Conservation (phyloP, 2,113 vertebrate species). For the Xyliphius kryptos region DNA sequence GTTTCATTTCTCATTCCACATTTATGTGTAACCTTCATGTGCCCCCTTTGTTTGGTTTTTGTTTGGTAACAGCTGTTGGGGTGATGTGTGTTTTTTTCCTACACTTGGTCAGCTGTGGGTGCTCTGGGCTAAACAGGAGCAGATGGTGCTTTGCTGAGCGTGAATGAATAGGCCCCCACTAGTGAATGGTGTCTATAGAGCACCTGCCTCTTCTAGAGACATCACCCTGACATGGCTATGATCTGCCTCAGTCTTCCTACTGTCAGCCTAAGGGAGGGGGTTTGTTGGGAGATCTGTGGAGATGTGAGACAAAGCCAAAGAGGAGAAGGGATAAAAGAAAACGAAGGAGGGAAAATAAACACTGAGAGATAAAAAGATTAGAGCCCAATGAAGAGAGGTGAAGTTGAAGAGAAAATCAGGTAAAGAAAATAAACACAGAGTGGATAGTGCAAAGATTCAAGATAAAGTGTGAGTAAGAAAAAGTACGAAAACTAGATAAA, state of each 20-base stretch:
- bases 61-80: slow-evolving; percentile 99
- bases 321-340: slow-evolving; percentile 1
- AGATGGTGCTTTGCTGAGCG: slow-evolving; percentile 99
- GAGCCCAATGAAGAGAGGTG: neutral
- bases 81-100: slow-evolving; percentile 66
- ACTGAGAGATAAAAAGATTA: neutral
- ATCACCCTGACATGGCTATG: slow-evolving; percentile 74
- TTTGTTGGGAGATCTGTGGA: slow-evolving; percentile 34
- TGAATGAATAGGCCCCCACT: slow-evolving; percentile 98
- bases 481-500: neutral
- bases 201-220: slow-evolving; percentile 96
- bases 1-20: slow-evolving; percentile 77
- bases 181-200: slow-evolving; percentile 99
- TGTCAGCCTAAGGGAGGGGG: slow-evolving; percentile 40
- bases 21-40: slow-evolving; percentile 91
- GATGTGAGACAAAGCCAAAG: slow-evolving; percentile 48
- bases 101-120: slow-evolving; percentile 96
- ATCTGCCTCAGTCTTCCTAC: slow-evolving; percentile 78
- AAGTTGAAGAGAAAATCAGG: neutral
- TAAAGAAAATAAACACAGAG: no score
- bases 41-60: slow-evolving; percentile 96
- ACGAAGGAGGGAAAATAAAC: neutral
- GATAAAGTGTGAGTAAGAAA: neutral
- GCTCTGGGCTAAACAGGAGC: slow-evolving; percentile 99
- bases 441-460: no score